Evolutionary conservation across 1,140 invertebrate species (phyloP), one percentile per base, ranked within the genome.

Genomic region (Steinernema feltiae): DNA sequence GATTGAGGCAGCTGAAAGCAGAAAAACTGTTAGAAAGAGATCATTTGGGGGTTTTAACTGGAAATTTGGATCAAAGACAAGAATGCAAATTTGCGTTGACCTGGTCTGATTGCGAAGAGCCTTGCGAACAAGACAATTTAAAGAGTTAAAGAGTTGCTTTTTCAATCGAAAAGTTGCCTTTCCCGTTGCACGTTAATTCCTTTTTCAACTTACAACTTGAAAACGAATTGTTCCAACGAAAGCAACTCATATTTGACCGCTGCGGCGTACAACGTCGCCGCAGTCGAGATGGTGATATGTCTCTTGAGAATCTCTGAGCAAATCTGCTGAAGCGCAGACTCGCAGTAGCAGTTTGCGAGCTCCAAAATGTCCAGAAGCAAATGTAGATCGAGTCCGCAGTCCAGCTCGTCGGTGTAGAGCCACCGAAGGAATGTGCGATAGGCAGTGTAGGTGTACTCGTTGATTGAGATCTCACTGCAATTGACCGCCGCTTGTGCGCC

Each of bases 281-380:
- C 90, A 85, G 91, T 91, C 24, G 89, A 87, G 18, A 91, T 88
- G 2, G 89, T 90, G 71, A 91, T 90, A 7, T 63, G 69, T 48
- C 31, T 27, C 32, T 80, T 69, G 1, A 77, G 17, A 24, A 77
- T 72, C n/a, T 32, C 18, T 1, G 27, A 41, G 32, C 73, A 72
- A 29, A 82, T 77, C 30, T 76, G 86, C 80, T 91, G 91, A 32
- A 92, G 82, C 31, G 88, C 88, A 0, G 85, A 87, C 82, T 91
- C 91, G 85, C 90, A 91, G 80, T 91, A 92, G 1, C 89, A 89
- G 86, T 91, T 91, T 48, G 91, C 91, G 71, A 92, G 86, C 82
- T 91, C 90, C 48, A 92, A 81, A 1, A 92, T 85, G 80, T 85
- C 85, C 85, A 75, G 71, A 12, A 63, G 24, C 3, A 63, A 21